Evolutionary conservation across 2,888 invertebrate species (phyloP), one percentile per base, ranked within the genome.

Genomic region (Geotrupes spiniger): DNA sequence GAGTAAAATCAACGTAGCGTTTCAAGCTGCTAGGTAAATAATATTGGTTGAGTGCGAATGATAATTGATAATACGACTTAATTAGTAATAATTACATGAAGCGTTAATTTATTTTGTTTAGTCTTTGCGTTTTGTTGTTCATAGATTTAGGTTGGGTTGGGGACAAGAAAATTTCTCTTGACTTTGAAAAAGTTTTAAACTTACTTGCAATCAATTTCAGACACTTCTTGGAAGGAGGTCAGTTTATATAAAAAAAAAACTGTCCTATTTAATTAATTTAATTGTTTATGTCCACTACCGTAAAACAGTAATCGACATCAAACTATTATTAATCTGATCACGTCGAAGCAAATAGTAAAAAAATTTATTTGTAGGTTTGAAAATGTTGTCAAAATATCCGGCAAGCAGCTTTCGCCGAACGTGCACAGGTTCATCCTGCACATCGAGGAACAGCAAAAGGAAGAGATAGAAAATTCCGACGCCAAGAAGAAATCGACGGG

Each of bases 361-460:
- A n/a, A n/a, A n/a, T n/a, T 46, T 39, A 51, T 41, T 63, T 60
- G 26, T 62, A 81, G 82, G 48, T 74, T 81, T 56, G 81, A 82
- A 51, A 73, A 75, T 9, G 70, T 81, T 1, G 68, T 82, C 1
- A 80, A 81, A 60, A 61, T 79, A 12, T 75, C 79, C 51, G 84
- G 84, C 26, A 82, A 80, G 62, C 75, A 77, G 56, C 63, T 85
- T 2, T 79, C 82, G 0, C 65, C 75, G 0, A 71, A 76, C 4
- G 76, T 77, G 12, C 81, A 83, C 63, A 75, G 75, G 48, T 72
- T 84, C 4, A 80, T 85, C 26, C 73, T 75, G 0, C 78, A 80
- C 60, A 63, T 82, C 15, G 82, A 83, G 59, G 78, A 79, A 58
- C 71, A 71, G 16, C 76, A 77, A 51, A 69, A 72, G 33, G 60